Base-by-base conservation (phyloP, 2,113 vertebrate species). In the Mesoclemmys tuberculata region DNA sequence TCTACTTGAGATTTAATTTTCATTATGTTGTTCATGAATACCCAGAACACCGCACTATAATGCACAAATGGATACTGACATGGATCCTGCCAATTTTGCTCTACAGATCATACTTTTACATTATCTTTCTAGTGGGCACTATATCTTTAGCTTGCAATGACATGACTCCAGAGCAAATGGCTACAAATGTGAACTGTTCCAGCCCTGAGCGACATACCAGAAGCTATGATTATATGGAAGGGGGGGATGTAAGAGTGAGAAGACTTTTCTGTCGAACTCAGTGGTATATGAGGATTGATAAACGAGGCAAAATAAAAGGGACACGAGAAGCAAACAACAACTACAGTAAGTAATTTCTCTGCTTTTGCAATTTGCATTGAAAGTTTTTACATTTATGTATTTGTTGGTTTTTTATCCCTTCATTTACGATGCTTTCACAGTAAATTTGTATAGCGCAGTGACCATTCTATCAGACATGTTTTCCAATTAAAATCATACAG, bases 141-240 rank as follows among this genome's bases (percentile, higher is more conserved):
- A 96, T 99, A 97, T 98, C 98, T 97, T 98, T 99, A 98, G 99
- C 98, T 98, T 99, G 98, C 98, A 99, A 99, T 98, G 99, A 99
- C 98, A 99, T 99, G 98, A 99, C 98, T 97, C 98, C 99, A 96
- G 99, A 99, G 98, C 99, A 99, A 99, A 99, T 99, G 97, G 98
- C 99, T 93, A 98, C 98, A 98, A 99, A 99, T 97, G 99, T 98
- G 98, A 99, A 99, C 99, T 99, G 99, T 97, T 99, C 99, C 97
- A 99, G 98, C 98, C 99, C 99, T 10, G 99, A 99, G 97, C 98
- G 99, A 95, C 99, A 99, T 95, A 99, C 99, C 93, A 99, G 99
- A 97, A 99, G 99, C 98, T 99, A 99, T 94, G 99, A 99, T 98
- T 99, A 99, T 98, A 99, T 99, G 99, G 99, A 99, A 98, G 99